These are phyloP conservation scores for Sanderia malayensis DNA, from an alignment of 30 jellyfish, hydroid and myxozoan genomes.

Conservation along the genomic window DNA sequence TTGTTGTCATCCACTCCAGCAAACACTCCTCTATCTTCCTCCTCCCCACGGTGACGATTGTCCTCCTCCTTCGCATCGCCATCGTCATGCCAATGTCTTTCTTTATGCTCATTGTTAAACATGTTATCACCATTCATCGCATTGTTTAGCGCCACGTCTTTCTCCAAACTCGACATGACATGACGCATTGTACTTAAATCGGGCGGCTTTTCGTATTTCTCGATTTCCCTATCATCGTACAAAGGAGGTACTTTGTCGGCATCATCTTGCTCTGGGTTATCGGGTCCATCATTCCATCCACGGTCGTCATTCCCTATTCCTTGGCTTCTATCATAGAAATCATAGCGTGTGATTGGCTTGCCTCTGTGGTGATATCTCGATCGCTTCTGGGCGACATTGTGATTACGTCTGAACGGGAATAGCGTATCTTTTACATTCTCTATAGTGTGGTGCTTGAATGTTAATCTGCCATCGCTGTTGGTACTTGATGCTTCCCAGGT, in stretches of 20 bases:
- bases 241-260: no score
- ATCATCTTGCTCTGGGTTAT: neutral
- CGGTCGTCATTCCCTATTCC: constrained; percentile 4
- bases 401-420: neutral
- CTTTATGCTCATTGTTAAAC: neutral
- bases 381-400: neutral
- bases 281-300: neutral
- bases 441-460: no score
- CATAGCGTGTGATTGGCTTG: constrained; percentile 34
- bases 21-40: constrained; percentile 10
- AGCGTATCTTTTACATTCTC: no score
- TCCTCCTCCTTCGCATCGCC: constrained; percentile 4
- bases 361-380: neutral
- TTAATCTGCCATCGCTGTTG: neutral
- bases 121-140: neutral
- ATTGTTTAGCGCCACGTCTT: neutral
- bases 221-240: neutral
- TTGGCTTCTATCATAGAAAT: constrained; percentile 35
- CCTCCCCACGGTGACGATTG: neutral
- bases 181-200: neutral
- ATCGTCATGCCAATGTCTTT: neutral
- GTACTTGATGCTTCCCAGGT: neutral
- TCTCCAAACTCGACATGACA: neutral
- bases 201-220: neutral
- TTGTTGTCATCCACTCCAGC: constrained; percentile 1